These are phyloP conservation scores for Tetragnatha versicolor DNA, from an alignment of 1,140 invertebrate genomes.

Conservation along the genomic window DNA sequence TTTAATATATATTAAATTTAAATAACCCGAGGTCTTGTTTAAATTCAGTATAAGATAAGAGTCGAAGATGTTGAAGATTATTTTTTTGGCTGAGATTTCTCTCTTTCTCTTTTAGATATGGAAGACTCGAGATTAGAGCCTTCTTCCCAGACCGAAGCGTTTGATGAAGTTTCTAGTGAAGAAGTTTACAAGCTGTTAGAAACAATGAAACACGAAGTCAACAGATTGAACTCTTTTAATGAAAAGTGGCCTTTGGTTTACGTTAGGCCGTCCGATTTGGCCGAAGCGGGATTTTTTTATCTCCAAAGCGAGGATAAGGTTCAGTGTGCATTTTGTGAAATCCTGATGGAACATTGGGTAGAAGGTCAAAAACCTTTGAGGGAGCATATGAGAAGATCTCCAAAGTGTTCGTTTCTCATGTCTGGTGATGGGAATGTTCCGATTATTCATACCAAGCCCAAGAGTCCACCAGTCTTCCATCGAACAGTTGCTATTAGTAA, in stretches of 20 bases:
- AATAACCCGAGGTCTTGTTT: no score
- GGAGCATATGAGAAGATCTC: constrained; percentile 75
- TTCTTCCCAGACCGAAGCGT: no score
- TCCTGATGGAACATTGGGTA: constrained; percentile 76
- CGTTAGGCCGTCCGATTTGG: constrained; percentile 74
- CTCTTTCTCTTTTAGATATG: no score
- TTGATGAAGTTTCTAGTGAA: neutral
- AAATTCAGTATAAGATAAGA: no score
- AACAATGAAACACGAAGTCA: constrained; percentile 29
- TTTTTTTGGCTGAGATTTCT: no score
- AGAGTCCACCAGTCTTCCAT: no score
- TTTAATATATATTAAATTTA: no score
- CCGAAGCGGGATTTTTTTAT: constrained; percentile 84
- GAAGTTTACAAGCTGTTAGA: constrained; percentile 18
- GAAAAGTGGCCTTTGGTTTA: constrained; percentile 73
- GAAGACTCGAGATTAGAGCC: no score
- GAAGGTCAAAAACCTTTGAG: constrained; percentile 75
- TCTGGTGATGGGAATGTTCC: constrained; percentile 28
- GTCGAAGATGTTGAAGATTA: no score
- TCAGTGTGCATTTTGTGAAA: constrained; percentile 84
- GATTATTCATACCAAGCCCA: neutral
- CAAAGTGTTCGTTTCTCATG: constrained; percentile 57
- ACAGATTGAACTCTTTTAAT: constrained; percentile 73
- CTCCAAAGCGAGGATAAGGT: constrained; percentile 73
- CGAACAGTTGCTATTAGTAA: neutral